Conservation (phyloP, 2,113 vertebrate species). For the Macrotis lagotis region DNA sequence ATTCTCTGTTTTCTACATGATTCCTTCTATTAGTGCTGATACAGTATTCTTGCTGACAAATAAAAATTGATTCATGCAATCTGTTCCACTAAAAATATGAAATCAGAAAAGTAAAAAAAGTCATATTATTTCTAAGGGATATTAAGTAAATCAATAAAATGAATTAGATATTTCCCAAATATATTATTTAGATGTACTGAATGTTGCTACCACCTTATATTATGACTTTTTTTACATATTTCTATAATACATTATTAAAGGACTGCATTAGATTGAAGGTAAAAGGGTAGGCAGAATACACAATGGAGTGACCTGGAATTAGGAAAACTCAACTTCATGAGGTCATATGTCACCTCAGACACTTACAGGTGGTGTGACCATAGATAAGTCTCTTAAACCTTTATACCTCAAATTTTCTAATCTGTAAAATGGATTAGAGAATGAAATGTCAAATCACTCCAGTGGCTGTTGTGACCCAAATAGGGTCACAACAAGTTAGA, state of each 20-base stretch:
- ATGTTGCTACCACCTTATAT: background rate
- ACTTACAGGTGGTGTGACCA: background rate
- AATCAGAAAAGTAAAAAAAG: slow-evolving; percentile 29
- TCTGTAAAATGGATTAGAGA: background rate
- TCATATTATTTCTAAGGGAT: slow-evolving; percentile 26
- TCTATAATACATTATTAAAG: slow-evolving; percentile 1
- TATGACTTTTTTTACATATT: background rate
- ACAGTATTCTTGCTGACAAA: slow-evolving; percentile 13
- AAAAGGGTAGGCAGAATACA: background rate
- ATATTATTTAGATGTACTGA: background rate
- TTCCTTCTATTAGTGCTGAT: background rate
- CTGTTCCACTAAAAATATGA: slow-evolving; percentile 36
- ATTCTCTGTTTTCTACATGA: background rate
- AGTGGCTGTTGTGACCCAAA: background rate
- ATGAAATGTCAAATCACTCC: background rate
- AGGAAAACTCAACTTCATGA: background rate
- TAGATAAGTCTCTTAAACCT: background rate
- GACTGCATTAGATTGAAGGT: background rate
- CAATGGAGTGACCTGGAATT: background rate
- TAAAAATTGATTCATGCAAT: slow-evolving; percentile 15
- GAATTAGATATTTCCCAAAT: slow-evolving; percentile 24
- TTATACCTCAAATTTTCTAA: background rate
- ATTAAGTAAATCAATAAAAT: background rate
- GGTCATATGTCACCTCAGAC: background rate
- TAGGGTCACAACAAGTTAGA: background rate